Evolutionary conservation across 2,888 invertebrate genomes (phyloP).

Genomic region (Melipona bicolor): DNA sequence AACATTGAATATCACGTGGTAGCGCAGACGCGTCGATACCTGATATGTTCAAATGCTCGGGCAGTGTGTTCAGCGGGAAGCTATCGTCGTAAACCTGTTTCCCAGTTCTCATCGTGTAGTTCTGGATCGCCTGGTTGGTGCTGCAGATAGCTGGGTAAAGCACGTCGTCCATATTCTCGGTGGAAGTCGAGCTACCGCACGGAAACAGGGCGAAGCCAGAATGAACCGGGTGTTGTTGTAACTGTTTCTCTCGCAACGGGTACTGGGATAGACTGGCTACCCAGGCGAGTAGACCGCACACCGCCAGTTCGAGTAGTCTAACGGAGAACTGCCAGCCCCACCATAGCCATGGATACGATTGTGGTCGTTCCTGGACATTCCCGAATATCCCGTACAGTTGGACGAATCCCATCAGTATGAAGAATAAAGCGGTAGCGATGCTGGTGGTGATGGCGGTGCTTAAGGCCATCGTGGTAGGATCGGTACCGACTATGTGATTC

Average conservation of each 20-base stretch:
- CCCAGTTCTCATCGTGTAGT: slow-evolving; percentile 91
- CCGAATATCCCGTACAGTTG: slow-evolving; percentile 93
- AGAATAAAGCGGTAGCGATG: slow-evolving; percentile 93
- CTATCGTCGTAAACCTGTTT: slow-evolving; percentile 91
- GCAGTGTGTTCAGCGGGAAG: slow-evolving; percentile 86
- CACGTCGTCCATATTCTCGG: slow-evolving; percentile 93
- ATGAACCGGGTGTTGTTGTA: slow-evolving; percentile 80
- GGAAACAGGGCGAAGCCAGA: slow-evolving; percentile 93
- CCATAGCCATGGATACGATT: slow-evolving; percentile 90
- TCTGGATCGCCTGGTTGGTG: slow-evolving; percentile 93
- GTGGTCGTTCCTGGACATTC: slow-evolving; percentile 84
- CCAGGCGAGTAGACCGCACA: slow-evolving; percentile 94
- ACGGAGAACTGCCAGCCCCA: slow-evolving; percentile 96
- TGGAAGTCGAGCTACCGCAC: slow-evolving; percentile 91
- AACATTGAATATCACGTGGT: slow-evolving; percentile 20
- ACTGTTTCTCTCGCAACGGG: slow-evolving; percentile 87
- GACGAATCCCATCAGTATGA: slow-evolving; percentile 92
- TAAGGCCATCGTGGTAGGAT: slow-evolving; percentile 86
- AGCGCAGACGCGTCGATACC: slow-evolving; percentile 50
- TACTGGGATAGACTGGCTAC: slow-evolving; percentile 91
- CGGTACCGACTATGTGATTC: slow-evolving; percentile 89
- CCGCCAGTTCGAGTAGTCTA: slow-evolving; percentile 93
- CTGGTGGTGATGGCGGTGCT: slow-evolving; percentile 96
- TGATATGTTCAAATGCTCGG: slow-evolving; percentile 81
- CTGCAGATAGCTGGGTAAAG: slow-evolving; percentile 94